phyloP scores from a whole-genome alignment of 2,888 invertebrate species.

The Sminthurinus aureus region DNA sequence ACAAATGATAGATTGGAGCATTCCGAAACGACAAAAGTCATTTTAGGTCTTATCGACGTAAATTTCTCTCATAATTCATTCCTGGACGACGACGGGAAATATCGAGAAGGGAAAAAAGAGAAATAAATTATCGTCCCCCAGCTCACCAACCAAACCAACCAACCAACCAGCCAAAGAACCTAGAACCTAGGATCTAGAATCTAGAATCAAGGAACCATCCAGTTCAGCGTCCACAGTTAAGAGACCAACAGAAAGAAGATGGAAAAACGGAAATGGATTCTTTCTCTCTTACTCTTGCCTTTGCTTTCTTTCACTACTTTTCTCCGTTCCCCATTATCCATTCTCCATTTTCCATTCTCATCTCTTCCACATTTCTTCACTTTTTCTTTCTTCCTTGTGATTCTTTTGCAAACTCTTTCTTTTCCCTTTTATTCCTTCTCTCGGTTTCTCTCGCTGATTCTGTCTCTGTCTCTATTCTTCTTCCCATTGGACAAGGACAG shows the following conservation, averaged over 20 bases:
- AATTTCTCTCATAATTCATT: conserved; percentile 57
- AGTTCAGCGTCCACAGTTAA: too few relatives aligned
- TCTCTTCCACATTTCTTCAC: conserved; percentile 23
- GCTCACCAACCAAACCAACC: conserved; percentile 9
- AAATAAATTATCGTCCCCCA: conserved; percentile 50
- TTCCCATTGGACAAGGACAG: neutral
- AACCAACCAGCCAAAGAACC: neutral
- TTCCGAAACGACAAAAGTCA: conserved; percentile 53
- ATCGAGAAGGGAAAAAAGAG: conserved; percentile 46
- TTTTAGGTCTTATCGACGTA: conserved; percentile 55
- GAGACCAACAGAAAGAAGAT: conserved; percentile 2
- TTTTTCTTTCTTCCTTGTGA: conserved; percentile 25
- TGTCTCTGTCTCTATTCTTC: neutral
- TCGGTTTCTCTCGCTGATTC: neutral
- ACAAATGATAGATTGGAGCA: conserved; percentile 58
- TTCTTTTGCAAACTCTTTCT: conserved; percentile 17
- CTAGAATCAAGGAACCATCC: too few relatives aligned
- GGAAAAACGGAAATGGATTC: neutral
- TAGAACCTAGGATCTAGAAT: too few relatives aligned
- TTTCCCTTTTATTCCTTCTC: conserved; percentile 23
- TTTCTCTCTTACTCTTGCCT: neutral
- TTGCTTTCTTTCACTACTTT: neutral
- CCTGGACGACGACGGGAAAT: conserved; percentile 39
- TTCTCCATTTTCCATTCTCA: neutral
- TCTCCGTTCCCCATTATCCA: conserved; percentile 20